Evolutionary conservation across 2,113 vertebrate species (phyloP), one percentile per base, ranked within the genome.

Genomic region (Conger conger): DNA sequence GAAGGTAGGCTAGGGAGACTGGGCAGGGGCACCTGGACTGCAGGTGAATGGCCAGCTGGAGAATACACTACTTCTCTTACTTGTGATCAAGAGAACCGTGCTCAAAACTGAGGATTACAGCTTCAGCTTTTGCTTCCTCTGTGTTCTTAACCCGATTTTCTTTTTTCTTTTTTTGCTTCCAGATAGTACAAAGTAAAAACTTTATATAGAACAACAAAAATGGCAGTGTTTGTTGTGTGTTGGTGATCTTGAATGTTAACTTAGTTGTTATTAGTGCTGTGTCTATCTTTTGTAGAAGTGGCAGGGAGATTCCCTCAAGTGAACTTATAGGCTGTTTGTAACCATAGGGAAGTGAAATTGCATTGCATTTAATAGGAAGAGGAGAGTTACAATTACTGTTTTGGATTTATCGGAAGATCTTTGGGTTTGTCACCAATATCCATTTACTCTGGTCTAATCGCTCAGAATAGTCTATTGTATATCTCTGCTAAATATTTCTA

Each of bases 1-100:
- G 93, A 99, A 98, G 97, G 98, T 99, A 94, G 0, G 85, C 50
- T 80, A 13, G 45, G 45, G 45, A 50, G 9, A 86, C 15, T n/a
- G 89, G 88, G 15, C 4, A n/a, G 42, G 53, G 16, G 38, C 57
- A 60, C 23, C 84, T 35, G 17, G 50, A n/a, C 16, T 36, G 23
- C 78, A 85, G 1, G 81, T 18, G 1, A n/a, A 33, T 0, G 38
- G 45, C 11, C 15, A 77, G 18, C 36, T 8, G 18, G 83, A 40
- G 35, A 6, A 13, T 13, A 50, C 45, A 9, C 45, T 9, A 50
- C 45, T 50, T 50, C 45, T 50, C 15, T 17, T 13, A 45, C 35
- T 36, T 33, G 27, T 16, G 73, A 76, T 76, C 35, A 35, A 36
- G 23, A 36, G 30, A 30, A 36, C 33, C 73, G 30, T 76, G 73